Base-by-base conservation (phyloP, 2,113 vertebrate species). In the Manacus vitellinus region DNA sequence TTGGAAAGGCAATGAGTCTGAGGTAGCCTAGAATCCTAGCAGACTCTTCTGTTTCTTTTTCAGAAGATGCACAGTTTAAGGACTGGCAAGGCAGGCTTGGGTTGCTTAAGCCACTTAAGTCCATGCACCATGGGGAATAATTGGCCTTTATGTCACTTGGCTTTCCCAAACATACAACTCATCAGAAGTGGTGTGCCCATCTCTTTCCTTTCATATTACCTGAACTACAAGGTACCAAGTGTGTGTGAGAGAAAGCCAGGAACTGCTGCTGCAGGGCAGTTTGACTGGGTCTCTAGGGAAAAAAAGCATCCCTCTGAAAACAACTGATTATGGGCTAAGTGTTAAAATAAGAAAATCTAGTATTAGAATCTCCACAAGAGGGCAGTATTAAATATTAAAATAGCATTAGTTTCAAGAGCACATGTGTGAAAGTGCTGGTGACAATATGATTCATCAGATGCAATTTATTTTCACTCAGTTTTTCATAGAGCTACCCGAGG, bases 171-270 rank as follows among this genome's bases (percentile, higher is more conserved):
- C 8, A 2, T 11, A 18, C 7, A 73, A 17, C 5, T 20, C 2
- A 9, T 5, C 54, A 61, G 20, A 18, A 52, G 41, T 13, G 1
- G 4, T 52, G 33, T 22, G 12, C 12, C 5, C 2, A 4, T 63
- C 15, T 51, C n/a, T 46, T 71, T 15, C 21, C 8, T 68, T 75
- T 59, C 30, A 24, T 3, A 0, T 43, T 39, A 21, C 6, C 12
- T 27, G 35, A 59, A 35, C 35, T 6, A 10, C 16, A 44, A 44
- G 14, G 2, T 66, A n/a, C 10, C 24, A 39, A 73, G 27, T 1
- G 0, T 0, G 0, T 62, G 23, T 7, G 39, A 76, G 52, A 67
- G 9, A 8, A 27, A 79, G 52, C 4, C 58, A 47, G 39, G 8
- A 8, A 9, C 12, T 72, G 54, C 41, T 65, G 33, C 62, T 76